phyloP scores from a whole-genome alignment of 2,113 vertebrate genomes.

The Oncorhynchus mykiss region DNA sequence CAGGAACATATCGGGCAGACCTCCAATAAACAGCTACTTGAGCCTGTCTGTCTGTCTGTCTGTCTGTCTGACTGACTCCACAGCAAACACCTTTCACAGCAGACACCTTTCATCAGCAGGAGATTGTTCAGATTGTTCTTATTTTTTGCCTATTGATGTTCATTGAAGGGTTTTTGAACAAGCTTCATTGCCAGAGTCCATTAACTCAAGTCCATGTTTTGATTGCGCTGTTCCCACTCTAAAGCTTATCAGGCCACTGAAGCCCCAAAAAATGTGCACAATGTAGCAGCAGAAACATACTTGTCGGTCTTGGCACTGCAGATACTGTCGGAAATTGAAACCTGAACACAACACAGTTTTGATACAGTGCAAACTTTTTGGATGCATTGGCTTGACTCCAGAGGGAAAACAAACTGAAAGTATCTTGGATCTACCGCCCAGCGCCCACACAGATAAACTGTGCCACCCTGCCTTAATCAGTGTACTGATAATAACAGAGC shows the following conservation, averaged over 20 bases:
- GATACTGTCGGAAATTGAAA: not conserved
- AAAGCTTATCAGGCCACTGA: not conserved
- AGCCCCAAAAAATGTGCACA: no score
- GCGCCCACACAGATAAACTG: not conserved
- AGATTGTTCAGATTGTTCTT: not conserved
- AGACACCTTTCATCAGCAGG: not conserved
- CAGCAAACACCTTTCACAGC: no score
- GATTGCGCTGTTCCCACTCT: not conserved
- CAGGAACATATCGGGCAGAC: slow-evolving; percentile 23
- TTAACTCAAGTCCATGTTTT: not conserved
- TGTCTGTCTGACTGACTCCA: not conserved
- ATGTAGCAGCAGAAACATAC: not conserved
- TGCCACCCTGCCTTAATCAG: not conserved
- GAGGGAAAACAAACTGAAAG: not conserved
- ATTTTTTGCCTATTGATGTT: not conserved
- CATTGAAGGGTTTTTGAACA: not conserved
- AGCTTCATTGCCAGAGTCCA: not conserved
- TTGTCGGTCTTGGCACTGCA: not conserved
- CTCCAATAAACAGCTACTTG: slow-evolving; percentile 32
- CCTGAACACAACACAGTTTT: not conserved
- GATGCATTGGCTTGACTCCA: not conserved
- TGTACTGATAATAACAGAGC: not conserved
- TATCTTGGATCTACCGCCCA: not conserved
- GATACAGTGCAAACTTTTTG: not conserved
- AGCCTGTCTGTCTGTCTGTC: not conserved